These are phyloP conservation scores for Sebastes matsubarae DNA, from an alignment of 2,797 vertebrate genomes.

Conservation along the genomic window DNA sequence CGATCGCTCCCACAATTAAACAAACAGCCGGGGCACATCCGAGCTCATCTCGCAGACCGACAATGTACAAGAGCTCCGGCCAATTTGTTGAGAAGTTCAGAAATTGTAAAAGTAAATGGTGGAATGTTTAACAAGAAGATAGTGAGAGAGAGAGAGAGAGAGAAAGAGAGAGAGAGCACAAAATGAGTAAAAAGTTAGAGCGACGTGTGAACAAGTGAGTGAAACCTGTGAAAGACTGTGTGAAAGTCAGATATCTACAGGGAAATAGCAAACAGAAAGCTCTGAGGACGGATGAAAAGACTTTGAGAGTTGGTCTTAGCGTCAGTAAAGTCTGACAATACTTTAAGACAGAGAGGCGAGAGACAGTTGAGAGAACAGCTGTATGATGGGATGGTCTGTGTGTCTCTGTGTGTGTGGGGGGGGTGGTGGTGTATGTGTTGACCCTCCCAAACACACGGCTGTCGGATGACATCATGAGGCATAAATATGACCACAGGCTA, in stretches of 20 bases:
- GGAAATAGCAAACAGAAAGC: slow-evolving; percentile 38
- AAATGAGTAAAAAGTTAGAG: neutral
- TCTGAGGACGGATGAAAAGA: slow-evolving; percentile 22
- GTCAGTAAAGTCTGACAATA: slow-evolving; percentile 34
- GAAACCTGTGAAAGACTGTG: slow-evolving; percentile 51
- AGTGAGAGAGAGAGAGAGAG: neutral
- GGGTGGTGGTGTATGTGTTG: slow-evolving; percentile 58
- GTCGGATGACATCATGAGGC: slow-evolving; percentile 79
- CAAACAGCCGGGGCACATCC: slow-evolving; percentile 89
- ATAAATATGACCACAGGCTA: slow-evolving; percentile 76
- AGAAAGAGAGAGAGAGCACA: neutral
- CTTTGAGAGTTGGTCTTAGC: slow-evolving; percentile 16
- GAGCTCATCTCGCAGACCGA: slow-evolving; percentile 71
- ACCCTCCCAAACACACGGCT: slow-evolving; percentile 73
- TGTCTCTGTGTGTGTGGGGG: slow-evolving; percentile 29
- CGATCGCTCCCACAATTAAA: slow-evolving; percentile 95
- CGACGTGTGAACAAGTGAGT: slow-evolving; percentile 40
- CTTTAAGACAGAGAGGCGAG: slow-evolving; percentile 24
- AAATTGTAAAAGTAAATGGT: slow-evolving; percentile 31
- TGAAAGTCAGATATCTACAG: slow-evolving; percentile 55
- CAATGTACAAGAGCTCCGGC: slow-evolving; percentile 4
- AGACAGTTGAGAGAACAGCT: slow-evolving; percentile 60
- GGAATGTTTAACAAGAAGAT: slow-evolving; percentile 20
- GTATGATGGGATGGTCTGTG: slow-evolving; percentile 62
- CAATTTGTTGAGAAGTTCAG: slow-evolving; percentile 30